Evolutionary conservation across 2,113 vertebrate genomes (phyloP).

Genomic region (Tonatia bakeri): DNA sequence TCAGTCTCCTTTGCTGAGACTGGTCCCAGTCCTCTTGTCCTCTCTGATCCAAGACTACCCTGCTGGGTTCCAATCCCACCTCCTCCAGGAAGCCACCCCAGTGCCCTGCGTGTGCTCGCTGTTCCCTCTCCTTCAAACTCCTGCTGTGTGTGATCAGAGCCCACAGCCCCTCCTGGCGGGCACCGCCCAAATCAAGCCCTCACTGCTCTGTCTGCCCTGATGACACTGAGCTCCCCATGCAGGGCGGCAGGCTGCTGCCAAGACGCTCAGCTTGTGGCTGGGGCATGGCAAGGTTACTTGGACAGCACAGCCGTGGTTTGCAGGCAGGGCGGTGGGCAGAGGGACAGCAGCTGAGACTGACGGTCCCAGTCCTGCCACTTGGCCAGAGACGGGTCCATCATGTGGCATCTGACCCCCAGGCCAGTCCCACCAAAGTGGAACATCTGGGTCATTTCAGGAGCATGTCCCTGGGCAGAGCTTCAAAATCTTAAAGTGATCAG

Average conservation of each 20-base stretch:
- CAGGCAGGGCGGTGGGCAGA: neutral
- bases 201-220: neutral
- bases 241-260: neutral
- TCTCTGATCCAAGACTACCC: neutral
- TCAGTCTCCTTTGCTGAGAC: neutral
- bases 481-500: neutral
- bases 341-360: neutral
- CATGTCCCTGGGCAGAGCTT: neutral
- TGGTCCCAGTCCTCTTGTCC: neutral
- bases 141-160: neutral
- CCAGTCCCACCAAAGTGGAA: neutral
- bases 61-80: neutral
- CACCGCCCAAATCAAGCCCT: neutral
- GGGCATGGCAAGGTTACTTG: neutral
- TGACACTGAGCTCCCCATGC: neutral
- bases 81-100: neutral
- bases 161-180: neutral
- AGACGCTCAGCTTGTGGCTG: neutral
- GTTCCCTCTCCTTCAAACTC: neutral
- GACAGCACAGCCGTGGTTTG: rapidly evolving
- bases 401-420: neutral
- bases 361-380: rapidly evolving
- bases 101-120: neutral
- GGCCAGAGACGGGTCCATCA: neutral
- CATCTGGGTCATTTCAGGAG: neutral